Conservation (phyloP, 2,797 vertebrate species). For the Sebastes taczanowskii region DNA sequence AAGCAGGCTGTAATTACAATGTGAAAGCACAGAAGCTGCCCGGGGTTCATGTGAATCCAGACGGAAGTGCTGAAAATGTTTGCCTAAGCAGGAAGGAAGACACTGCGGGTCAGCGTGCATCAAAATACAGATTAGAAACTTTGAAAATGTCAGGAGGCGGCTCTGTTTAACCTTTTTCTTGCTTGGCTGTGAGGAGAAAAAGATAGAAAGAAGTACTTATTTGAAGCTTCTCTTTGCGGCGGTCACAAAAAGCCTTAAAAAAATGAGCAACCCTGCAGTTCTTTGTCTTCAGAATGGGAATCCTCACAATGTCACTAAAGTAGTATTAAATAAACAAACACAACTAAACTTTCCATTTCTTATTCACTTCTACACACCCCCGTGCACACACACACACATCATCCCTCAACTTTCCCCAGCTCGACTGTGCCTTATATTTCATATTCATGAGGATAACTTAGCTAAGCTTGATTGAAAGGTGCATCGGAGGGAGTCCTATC, state of each 20-base stretch:
- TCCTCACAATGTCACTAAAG: background rate
- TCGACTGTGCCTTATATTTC: constrained; percentile 68
- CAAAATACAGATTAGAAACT: constrained; percentile 56
- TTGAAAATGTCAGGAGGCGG: constrained; percentile 70
- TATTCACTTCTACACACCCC: constrained; percentile 38
- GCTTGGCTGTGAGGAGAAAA: constrained; percentile 2
- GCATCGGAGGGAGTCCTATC: constrained; percentile 78
- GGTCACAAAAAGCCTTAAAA: background rate
- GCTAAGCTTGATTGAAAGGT: constrained; percentile 84
- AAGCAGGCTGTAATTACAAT: constrained; percentile 75
- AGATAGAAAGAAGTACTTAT: background rate
- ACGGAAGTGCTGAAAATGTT: constrained; percentile 51
- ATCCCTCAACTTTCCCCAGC: constrained; percentile 54
- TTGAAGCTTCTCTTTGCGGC: constrained; percentile 9
- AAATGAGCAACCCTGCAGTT: background rate
- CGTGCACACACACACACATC: constrained; percentile 50
- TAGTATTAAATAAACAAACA: constrained; percentile 9
- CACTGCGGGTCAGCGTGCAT: constrained; percentile 48
- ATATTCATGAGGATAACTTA: constrained; percentile 81
- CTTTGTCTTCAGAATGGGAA: constrained; percentile 8
- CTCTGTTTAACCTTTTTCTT: constrained; percentile 59
- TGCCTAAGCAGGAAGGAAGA: constrained; percentile 52
- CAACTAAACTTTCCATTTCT: constrained; percentile 46
- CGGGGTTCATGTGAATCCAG: constrained; percentile 49
- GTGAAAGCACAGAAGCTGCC: constrained; percentile 59